Percentiles rank a stretch among this genome's conserved stretches.
Conservation (phyloP, 1,140 invertebrate genomes). For the Drosophila fuyamai region DNA sequence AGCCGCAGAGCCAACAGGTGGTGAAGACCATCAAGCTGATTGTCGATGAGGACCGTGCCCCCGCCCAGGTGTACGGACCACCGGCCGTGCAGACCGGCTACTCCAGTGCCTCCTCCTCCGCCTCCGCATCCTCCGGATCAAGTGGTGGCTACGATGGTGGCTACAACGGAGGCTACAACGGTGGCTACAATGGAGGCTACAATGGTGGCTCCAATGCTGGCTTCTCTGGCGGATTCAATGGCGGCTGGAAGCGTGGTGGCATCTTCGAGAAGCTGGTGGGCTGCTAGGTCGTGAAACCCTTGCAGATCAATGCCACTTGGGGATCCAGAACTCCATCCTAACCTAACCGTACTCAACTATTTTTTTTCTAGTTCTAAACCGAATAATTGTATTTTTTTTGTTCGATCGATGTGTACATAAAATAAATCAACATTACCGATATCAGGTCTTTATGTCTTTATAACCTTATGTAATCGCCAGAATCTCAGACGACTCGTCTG, state of each 20-base stretch:
- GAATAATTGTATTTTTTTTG: conserved; percentile 44
- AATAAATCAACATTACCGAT: conserved; percentile 37
- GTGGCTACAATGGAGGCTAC: conserved; percentile 16
- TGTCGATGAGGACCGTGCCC: conserved; percentile 63
- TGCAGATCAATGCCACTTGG: background rate
- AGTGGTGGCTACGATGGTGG: conserved; percentile 30
- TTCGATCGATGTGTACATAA: conserved; percentile 44
- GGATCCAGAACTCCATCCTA: conserved; percentile 12
- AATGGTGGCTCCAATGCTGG: conserved; percentile 27
- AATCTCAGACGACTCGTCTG: conserved; percentile 54
- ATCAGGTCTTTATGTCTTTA: conserved; percentile 5
- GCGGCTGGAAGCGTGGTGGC: conserved; percentile 73
- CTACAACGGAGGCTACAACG: conserved; percentile 35
- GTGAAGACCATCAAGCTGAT: conserved; percentile 78
- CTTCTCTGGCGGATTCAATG: conserved; percentile 27
- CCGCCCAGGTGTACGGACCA: conserved; percentile 62
- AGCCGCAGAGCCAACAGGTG: conserved; percentile 52
- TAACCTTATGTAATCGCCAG: conserved; percentile 50
- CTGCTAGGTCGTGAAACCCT: conserved; percentile 44
- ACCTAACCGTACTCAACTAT: conserved; percentile 42
- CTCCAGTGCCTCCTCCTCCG: conserved; percentile 39
- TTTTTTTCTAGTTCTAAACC: conserved; percentile 68
- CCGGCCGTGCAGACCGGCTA: conserved; percentile 48
- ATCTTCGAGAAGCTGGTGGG: conserved; percentile 76
- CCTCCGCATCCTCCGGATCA: conserved; percentile 22